Base-by-base conservation (phyloP, 2,113 vertebrate species). In the Salminus brasiliensis region DNA sequence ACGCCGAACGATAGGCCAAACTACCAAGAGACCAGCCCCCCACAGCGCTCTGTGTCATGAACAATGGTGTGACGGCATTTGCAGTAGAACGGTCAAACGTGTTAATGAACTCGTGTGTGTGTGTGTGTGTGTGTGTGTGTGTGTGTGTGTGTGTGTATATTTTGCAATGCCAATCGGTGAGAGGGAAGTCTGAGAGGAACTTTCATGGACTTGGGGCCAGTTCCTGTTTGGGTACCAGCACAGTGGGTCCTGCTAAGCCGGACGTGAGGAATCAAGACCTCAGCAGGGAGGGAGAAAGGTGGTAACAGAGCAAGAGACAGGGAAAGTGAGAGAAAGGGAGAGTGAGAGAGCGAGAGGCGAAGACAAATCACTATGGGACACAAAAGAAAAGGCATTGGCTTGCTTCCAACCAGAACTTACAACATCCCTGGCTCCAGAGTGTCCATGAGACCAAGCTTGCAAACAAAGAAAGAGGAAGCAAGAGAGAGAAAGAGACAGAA, bases 341-440 rank as follows among this genome's bases (percentile, higher is more conserved):
- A 49, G 74, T 23, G 49, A 67, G 23, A 29, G 45, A 18, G 74
- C 29, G 10, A 53, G 74, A 12, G 60, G 30, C 18, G 23, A 65
- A 60, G 66, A 79, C 29, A 29, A 79, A 79, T 72, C 47, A 66
- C 34, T 43, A 49, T 21, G 23, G 30, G 5, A 16, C 52, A 71
- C 55, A 70, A 71, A 62, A 23, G 76, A 78, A 78, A 78, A 60
- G 67, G 49, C 30, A 29, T 12, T 78, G 76, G 76, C 76, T 78
- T 13, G 16, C 15, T 15, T 71, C 67, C 76, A 78, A 23, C 25
- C 18, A 30, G 49, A 57, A 77, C 47, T 62, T 45, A 60, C 49
- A 78, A 41, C 49, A 69, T 47, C 18, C n/a, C 32, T 60, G 67
- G 53, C 76, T 78, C 55, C 76, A 49, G 25, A 29, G 43, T 70